Percentiles rank a stretch among this genome's conserved stretches.
These are phyloP conservation scores for Mamestra brassicae DNA, from an alignment of 2,888 invertebrate genomes.

Conservation along the genomic window DNA sequence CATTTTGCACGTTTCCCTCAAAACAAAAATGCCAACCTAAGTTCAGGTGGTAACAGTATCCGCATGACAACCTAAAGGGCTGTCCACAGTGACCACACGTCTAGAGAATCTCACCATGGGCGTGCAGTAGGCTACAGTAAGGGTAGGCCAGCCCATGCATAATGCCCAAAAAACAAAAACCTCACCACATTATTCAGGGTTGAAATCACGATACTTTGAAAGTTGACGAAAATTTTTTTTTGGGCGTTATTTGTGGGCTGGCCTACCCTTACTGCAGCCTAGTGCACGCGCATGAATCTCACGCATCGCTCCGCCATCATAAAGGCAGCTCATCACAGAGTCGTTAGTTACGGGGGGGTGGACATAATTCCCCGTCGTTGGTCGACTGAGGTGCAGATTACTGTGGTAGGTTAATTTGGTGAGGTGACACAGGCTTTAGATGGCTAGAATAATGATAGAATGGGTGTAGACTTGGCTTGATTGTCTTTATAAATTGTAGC, in stretches of 20 bases:
- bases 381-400: constrained; percentile 35
- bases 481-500: not conserved
- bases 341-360: constrained; percentile 52
- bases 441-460: constrained; percentile 3
- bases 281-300: not conserved
- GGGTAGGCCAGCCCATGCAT: too few relatives aligned
- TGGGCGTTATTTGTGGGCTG: too few relatives aligned
- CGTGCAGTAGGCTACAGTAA: too few relatives aligned
- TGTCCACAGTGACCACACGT: constrained; percentile 17
- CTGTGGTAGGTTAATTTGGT: constrained; percentile 38
- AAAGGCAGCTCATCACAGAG: constrained; percentile 51
- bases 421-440: not conserved
- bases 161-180: too few relatives aligned
- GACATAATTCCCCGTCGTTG: constrained; percentile 29
- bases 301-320: constrained; percentile 42
- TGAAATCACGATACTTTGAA: too few relatives aligned
- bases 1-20: too few relatives aligned
- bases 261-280: too few relatives aligned
- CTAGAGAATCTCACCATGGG: constrained; percentile 29
- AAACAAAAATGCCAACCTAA: not conserved
- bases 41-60: constrained; percentile 4
- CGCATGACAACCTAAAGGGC: constrained; percentile 16
- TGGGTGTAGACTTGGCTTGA: not conserved
- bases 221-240: too few relatives aligned
- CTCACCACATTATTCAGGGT: too few relatives aligned